A percentile compares a stretch with the other conserved stretches of the same genome.
Conservation (phyloP, 2,113 vertebrate species). For the Gadus macrocephalus region DNA sequence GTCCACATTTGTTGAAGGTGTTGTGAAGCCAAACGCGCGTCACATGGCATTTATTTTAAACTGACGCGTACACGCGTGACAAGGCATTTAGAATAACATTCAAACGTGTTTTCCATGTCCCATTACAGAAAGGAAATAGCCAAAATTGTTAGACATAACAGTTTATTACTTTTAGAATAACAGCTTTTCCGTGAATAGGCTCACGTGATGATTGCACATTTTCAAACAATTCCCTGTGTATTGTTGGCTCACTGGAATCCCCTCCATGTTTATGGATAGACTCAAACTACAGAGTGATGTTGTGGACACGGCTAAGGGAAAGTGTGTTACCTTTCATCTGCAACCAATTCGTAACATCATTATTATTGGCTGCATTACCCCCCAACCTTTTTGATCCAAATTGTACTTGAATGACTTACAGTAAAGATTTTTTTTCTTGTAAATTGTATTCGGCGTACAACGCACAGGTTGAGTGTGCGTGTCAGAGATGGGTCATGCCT, state of each 20-base stretch:
- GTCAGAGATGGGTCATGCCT: conserved; percentile 46
- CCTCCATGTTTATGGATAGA: neutral
- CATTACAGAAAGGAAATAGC: conserved; percentile 1
- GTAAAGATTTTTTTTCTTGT: too few relatives aligned
- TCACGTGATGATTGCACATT: too few relatives aligned
- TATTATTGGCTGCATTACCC: too few relatives aligned
- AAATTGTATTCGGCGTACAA: conserved; percentile 35
- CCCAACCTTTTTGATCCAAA: too few relatives aligned
- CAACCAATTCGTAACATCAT: too few relatives aligned
- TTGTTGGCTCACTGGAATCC: neutral
- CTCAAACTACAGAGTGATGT: neutral
- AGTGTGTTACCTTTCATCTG: too few relatives aligned
- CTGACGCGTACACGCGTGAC: neutral
- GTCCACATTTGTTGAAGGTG: too few relatives aligned
- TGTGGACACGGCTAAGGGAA: neutral
- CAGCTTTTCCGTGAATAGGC: too few relatives aligned
- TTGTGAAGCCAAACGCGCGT: neutral
- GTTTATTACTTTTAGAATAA: neutral
- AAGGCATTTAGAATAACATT: neutral
- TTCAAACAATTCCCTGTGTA: too few relatives aligned
- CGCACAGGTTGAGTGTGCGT: conserved; percentile 44
- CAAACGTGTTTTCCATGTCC: neutral
- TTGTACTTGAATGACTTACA: too few relatives aligned
- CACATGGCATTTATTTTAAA: neutral
- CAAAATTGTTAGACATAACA: neutral